Evolutionary conservation across 2,113 vertebrate genomes (phyloP), one percentile per base, ranked within the genome.

Genomic region (Nothoprocta pentlandii): DNA sequence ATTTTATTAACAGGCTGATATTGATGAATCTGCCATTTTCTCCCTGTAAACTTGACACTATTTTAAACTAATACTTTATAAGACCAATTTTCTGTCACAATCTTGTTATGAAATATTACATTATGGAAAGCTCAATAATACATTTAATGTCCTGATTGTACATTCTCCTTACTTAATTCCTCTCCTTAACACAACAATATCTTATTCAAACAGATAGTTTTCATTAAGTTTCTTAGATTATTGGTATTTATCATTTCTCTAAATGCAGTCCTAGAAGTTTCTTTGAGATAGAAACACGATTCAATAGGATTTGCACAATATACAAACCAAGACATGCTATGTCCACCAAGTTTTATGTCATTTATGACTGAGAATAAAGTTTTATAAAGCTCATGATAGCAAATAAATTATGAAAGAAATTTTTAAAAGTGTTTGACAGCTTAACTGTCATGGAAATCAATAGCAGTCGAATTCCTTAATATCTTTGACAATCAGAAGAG

Each of bases 131-230:
- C 61, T 81, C 58, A 87, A 68, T 53, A 49, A 12, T 90, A 39
- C 12, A 46, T 83, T 83, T 89, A 91, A 81, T 61, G 67, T 54
- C 67, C n/a, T 83, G 82, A 85, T 78, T 90, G 71, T 82, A 94
- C 89, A 30, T 81, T 93, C 86, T 28, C 39, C 17, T 12, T 30
- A 28, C 42, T 93, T 93, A 89, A 76, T 44, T 90, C 85, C 32
- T 86, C 53, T 81, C 66, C 81, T 84, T 92, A 84, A 73, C 63
- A 42, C n/a, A 19, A 53, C 8, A 12, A 81, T 92, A 82, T 28
- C 71, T 96, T 87, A 95, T 81, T 81, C 69, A 91, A 94, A 95
- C 39, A 5, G 75, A 92, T 94, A 77, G 70, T 92, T 94, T 81
- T 93, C 47, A 94, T 91, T 92, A 94, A 64, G 30, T 83, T 84